Evolutionary conservation across 2,113 vertebrate genomes (phyloP).

Genomic region (Hystrix cristata): DNA sequence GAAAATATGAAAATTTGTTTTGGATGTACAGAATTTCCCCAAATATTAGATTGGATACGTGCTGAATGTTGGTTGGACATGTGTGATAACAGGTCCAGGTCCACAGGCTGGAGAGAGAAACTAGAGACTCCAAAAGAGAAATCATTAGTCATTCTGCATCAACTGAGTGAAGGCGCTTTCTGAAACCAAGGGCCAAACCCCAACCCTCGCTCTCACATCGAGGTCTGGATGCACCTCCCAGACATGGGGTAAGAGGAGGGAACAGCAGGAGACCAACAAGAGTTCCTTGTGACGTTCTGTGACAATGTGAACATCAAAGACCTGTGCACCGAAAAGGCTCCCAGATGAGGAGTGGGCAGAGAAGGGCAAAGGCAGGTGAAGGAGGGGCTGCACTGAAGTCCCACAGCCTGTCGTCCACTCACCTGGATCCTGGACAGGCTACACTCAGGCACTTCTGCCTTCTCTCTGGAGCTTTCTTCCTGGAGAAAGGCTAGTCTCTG

Average conservation of each 20-base stretch:
- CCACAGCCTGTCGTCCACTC: not conserved
- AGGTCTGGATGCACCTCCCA: not conserved
- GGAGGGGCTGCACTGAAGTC: not conserved
- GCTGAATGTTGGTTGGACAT: not conserved
- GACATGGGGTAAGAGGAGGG: rapidly evolving
- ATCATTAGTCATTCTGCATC: not conserved
- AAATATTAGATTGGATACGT: not conserved
- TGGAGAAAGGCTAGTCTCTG: not conserved
- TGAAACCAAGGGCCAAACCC: not conserved
- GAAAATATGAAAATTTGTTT: not conserved
- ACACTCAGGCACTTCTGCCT: not conserved
- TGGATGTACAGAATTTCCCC: not conserved
- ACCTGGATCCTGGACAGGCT: constrained; percentile 9
- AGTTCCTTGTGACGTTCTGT: not conserved
- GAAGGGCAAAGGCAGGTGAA: not conserved
- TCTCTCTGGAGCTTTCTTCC: not conserved
- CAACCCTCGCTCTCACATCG: not conserved
- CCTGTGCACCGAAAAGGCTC: not conserved
- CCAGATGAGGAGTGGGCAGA: not conserved
- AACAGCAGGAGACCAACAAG: rapidly evolving
- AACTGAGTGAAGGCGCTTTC: not conserved
- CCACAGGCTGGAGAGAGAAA: not conserved
- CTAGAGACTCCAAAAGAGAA: not conserved
- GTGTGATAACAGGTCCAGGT: not conserved
- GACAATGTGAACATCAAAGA: not conserved